Evolutionary conservation across 2,113 vertebrate species (phyloP), one percentile per base, ranked within the genome.

Genomic region (Uropsilus gracilis): DNA sequence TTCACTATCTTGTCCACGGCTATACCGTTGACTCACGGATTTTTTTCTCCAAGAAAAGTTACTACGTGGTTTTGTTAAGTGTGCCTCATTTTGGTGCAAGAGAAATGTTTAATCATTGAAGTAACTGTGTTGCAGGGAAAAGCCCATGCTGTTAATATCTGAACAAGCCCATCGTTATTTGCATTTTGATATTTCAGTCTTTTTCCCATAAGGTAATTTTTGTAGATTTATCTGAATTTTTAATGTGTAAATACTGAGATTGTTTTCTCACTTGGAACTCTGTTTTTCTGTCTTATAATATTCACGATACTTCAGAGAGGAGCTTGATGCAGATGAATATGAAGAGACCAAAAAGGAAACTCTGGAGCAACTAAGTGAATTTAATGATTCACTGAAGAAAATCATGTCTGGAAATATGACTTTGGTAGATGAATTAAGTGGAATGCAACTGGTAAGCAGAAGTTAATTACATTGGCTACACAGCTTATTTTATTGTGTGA

Each of bases 371-470:
- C 96, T 99, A 96, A 99, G 98, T 80, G 99, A 99, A 97, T 99
- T 99, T 97, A 99, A 99, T 8, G 99, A 99, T 96, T 99, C 99
- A 0, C 97, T 99, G 87, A 99, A 99, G 98, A 99, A 99, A 97
- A 99, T 99, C 61, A 99, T 99, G 99, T 99, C 99, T 83, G 99
- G 99, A 96, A 98, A 99, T 91, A 99, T 99, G 99, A 99, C 99
- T 50, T 97, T 99, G 92, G 99, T 99, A 61, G 99, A 99, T 57
- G 99, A 99, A 90, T 98, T 99, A 59, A 98, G 99, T 9, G 99
- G 99, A 44, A 99, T 99, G 99, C 99, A 99, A 61, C 98, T 99
- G 98, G 99, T 99, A 98, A 98, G 98, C 73, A 8, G n/a, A 16
- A 77, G 63, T 90, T 61, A 71, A 61, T 32, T 32, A 73, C 24